These are phyloP conservation scores for Augiades crinisus DNA, from an alignment of 2,888 invertebrate species.

Conservation along the genomic window DNA sequence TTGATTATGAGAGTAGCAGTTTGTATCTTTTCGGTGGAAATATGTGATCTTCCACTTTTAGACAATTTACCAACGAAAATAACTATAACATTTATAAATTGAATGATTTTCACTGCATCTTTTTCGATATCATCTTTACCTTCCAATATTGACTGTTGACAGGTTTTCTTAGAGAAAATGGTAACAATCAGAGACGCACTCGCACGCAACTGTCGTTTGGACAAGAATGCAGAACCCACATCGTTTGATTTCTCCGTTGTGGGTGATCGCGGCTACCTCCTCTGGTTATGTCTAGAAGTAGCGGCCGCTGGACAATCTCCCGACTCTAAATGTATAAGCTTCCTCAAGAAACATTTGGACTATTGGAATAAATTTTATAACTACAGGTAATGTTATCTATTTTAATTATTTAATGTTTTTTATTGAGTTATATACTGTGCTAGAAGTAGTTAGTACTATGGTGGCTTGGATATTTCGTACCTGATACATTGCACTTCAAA, in stretches of 20 bases:
- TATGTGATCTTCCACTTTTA: no score
- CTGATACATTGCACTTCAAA: no score
- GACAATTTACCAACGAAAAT: no score
- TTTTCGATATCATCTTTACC: no score
- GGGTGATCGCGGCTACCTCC: slow-evolving; percentile 89
- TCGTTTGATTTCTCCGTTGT: slow-evolving; percentile 85
- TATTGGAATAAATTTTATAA: slow-evolving; percentile 90
- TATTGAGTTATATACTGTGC: no score
- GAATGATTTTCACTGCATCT: no score
- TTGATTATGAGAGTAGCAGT: no score
- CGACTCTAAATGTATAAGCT: slow-evolving; percentile 86
- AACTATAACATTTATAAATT: no score
- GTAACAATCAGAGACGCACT: slow-evolving; percentile 87
- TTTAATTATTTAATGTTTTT: no score
- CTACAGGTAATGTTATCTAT: slow-evolving; percentile 82
- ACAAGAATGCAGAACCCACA: slow-evolving; percentile 87
- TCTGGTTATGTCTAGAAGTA: slow-evolving; percentile 89
- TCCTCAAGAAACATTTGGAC: slow-evolving; percentile 87
- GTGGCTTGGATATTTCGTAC: no score
- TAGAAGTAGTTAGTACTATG: no score
- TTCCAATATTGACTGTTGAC: slow-evolving; percentile 12
- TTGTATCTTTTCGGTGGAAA: no score
- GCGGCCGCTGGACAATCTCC: slow-evolving; percentile 84
- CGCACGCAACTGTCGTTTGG: slow-evolving; percentile 63
- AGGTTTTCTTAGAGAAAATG: slow-evolving; percentile 88